A percentile compares a stretch with the other conserved stretches of the same genome.
Conservation (phyloP, 1,140 invertebrate species). For the Nephila pilipes region DNA sequence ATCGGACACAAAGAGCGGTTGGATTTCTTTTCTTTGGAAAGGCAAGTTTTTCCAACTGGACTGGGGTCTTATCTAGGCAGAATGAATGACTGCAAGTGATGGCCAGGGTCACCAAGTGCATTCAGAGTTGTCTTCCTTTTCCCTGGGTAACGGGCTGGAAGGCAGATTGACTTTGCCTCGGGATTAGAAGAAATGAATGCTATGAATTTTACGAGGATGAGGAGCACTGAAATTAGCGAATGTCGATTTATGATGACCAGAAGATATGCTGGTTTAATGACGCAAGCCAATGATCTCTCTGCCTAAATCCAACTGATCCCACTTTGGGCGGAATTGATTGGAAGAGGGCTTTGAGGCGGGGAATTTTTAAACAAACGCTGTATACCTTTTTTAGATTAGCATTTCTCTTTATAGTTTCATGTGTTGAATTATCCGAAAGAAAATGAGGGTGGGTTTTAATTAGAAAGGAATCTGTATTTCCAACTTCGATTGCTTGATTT, state of each 20-base stretch:
- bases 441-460: neutral
- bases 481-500: neutral
- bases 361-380: conserved; percentile 9
- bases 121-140: conserved; percentile 36
- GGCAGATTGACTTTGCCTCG: conserved; percentile 55
- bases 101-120: conserved; percentile 42
- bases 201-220: conserved; percentile 62
- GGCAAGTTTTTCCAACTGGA: conserved; percentile 71
- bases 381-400: conserved; percentile 11
- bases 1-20: conserved; percentile 68
- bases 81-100: conserved; percentile 71
- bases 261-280: conserved; percentile 71
- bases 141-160: conserved; percentile 69
- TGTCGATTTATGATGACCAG: conserved; percentile 73
- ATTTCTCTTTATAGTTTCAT: neutral
- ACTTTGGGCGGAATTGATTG: conserved; percentile 4
- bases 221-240: conserved; percentile 62
- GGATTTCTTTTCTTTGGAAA: conserved; percentile 64
- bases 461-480: neutral
- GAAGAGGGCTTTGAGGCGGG: neutral
- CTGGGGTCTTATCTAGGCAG: conserved; percentile 65
- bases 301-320: conserved; percentile 4
- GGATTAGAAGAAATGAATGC: conserved; percentile 71
- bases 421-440: neutral
- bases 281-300: conserved; percentile 12